Percentiles rank a stretch among this genome's conserved stretches.
Conservation (phyloP, 2,797 vertebrate species). For the Masticophis lateralis region DNA sequence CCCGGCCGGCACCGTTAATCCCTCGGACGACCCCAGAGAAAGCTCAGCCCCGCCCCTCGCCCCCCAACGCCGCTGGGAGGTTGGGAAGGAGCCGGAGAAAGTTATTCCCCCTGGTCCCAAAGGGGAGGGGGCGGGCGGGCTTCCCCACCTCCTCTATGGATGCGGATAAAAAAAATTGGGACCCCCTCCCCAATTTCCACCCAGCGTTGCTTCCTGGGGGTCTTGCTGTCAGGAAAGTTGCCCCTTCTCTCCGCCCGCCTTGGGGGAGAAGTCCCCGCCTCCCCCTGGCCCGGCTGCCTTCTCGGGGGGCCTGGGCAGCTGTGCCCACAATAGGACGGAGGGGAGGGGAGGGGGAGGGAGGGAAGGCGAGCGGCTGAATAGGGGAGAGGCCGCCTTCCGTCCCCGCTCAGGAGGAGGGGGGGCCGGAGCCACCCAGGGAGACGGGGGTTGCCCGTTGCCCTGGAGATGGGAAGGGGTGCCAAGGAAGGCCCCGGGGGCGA, state of each 20-base stretch:
- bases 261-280: not conserved
- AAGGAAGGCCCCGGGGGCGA: not conserved
- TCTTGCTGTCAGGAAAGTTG: not conserved
- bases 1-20: not conserved
- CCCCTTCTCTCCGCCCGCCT: not conserved
- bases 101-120: not conserved
- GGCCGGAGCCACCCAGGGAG: slow-evolving; percentile 31
- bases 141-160: not conserved
- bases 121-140: too few species aligned
- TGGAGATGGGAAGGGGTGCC: not conserved
- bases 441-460: not conserved
- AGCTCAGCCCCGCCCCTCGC: too few species aligned
- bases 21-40: not conserved
- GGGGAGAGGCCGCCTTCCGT: slow-evolving; percentile 14
- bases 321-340: slow-evolving; percentile 62
- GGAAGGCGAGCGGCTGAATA: slow-evolving; percentile 15
- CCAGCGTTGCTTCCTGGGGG: not conserved
- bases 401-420: slow-evolving; percentile 13
- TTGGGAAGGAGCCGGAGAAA: not conserved
- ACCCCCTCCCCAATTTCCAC: too few species aligned
- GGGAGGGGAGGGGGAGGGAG: slow-evolving; percentile 40
- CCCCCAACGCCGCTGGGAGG: not conserved
- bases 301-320: slow-evolving; percentile 53
- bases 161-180: not conserved
- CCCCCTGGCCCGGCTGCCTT: not conserved